A percentile compares a stretch with the other conserved stretches of the same genome.
phyloP scores from a whole-genome alignment of 2,888 invertebrate genomes.

The Philereme transversata region DNA sequence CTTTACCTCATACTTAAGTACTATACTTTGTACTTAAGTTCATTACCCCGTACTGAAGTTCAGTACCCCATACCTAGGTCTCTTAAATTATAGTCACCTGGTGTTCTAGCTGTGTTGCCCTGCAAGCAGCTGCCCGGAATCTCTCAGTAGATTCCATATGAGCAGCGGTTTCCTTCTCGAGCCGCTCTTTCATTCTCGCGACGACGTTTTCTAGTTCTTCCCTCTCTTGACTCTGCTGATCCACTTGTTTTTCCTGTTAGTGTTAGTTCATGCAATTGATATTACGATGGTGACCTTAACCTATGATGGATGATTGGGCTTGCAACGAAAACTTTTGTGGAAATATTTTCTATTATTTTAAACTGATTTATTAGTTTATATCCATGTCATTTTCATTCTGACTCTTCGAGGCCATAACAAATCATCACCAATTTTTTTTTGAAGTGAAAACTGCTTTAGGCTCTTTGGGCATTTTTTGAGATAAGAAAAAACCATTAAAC shows the following conservation, averaged over 20 bases:
- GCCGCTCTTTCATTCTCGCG: slow-evolving; percentile 91
- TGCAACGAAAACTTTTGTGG: slow-evolving; percentile 19
- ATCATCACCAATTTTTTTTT: too few relatives aligned
- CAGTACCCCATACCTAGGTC: not conserved
- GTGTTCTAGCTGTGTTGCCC: slow-evolving; percentile 86
- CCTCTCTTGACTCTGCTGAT: slow-evolving; percentile 94
- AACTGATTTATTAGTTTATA: too few relatives aligned
- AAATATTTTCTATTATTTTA: too few relatives aligned
- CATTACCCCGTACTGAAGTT: too few relatives aligned
- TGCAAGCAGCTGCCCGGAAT: slow-evolving; percentile 80
- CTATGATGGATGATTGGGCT: slow-evolving; percentile 21
- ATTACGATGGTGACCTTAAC: slow-evolving; percentile 35
- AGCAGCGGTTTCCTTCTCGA: slow-evolving; percentile 94
- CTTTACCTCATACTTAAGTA: not conserved
- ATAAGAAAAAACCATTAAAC: too few relatives aligned
- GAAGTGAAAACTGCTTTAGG: too few relatives aligned
- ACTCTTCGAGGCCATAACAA: too few relatives aligned
- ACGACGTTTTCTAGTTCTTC: slow-evolving; percentile 95
- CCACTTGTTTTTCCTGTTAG: slow-evolving; percentile 93
- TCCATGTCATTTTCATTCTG: too few relatives aligned
- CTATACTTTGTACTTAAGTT: too few relatives aligned
- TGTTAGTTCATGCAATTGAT: slow-evolving; percentile 51
- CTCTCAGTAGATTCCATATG: slow-evolving; percentile 94
- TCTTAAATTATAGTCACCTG: slow-evolving; percentile 53
- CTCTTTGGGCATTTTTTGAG: too few relatives aligned